Conservation (phyloP, 2,888 invertebrate species). For the Cabera pusaria region DNA sequence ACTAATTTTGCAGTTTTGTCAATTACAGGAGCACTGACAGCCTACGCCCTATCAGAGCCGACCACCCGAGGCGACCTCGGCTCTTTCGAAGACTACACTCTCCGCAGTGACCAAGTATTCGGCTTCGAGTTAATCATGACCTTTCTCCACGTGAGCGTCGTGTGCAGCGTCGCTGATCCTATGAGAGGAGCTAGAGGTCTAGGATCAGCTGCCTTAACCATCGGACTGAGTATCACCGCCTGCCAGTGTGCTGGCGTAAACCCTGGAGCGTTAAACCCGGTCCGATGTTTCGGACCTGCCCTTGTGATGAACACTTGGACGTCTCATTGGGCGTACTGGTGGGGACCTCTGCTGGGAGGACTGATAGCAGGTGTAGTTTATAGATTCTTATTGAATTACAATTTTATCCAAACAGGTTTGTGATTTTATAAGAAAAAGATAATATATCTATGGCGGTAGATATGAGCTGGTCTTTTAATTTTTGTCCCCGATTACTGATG, state of each 20-base stretch:
- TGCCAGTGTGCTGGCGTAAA: slow-evolving; percentile 36
- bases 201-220: slow-evolving; percentile 40
- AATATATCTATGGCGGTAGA: no score
- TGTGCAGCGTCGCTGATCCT: slow-evolving; percentile 35
- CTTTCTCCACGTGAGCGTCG: slow-evolving; percentile 36
- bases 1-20: no score
- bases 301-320: slow-evolving; percentile 35
- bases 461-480: no score
- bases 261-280: slow-evolving; percentile 38
- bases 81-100: no score
- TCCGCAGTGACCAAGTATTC: slow-evolving; percentile 26
- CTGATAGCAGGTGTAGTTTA: slow-evolving; percentile 37
- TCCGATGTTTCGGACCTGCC: slow-evolving; percentile 37
- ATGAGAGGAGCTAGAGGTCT: slow-evolving; percentile 36
- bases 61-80: slow-evolving; percentile 28
- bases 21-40: slow-evolving; percentile 38
- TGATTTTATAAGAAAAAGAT: no score
- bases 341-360: slow-evolving; percentile 38
- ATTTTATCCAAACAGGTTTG: no score
- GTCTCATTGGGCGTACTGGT: slow-evolving; percentile 40
- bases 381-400: slow-evolving; percentile 29
- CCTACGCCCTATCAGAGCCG: slow-evolving; percentile 31
- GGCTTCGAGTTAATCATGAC: slow-evolving; percentile 40
- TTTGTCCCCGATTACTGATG: no score
- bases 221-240: slow-evolving; percentile 40